A percentile compares a stretch with the other conserved stretches of the same genome.
These are phyloP conservation scores for Morone chrysops DNA, from an alignment of 2,113 vertebrate species.

Conservation along the genomic window DNA sequence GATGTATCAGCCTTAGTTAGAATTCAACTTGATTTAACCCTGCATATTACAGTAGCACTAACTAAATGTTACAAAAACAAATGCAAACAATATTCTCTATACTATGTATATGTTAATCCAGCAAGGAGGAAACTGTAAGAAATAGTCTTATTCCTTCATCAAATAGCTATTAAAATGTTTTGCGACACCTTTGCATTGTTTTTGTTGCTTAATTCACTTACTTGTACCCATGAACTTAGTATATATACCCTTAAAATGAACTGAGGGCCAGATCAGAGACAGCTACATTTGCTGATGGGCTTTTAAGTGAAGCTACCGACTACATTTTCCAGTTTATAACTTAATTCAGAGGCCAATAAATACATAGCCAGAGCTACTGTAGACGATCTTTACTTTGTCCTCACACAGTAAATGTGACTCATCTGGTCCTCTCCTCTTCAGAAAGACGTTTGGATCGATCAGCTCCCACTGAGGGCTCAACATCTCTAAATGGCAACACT, in stretches of 20 bases:
- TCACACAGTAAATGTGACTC: constrained; percentile 19
- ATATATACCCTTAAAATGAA: too few relatives aligned
- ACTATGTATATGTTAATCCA: neutral
- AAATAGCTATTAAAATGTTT: neutral
- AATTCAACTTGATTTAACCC: neutral
- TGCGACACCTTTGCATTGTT: neutral
- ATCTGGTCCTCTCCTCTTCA: constrained; percentile 9
- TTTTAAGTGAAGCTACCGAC: neutral
- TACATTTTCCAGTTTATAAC: neutral
- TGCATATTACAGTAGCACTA: neutral
- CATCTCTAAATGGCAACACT: constrained; percentile 67
- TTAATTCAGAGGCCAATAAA: neutral
- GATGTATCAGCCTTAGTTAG: neutral
- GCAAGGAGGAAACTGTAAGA: neutral
- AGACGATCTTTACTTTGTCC: neutral
- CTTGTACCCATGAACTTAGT: too few relatives aligned
- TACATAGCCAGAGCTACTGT: neutral
- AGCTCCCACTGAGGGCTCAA: constrained; percentile 40
- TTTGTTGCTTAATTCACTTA: neutral
- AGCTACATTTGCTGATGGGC: neutral
- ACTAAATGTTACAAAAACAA: neutral
- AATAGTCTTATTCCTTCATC: too few relatives aligned
- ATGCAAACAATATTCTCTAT: neutral
- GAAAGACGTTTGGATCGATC: constrained; percentile 43
- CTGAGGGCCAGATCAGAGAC: neutral